Base-by-base conservation (phyloP, 2,797 vertebrate genomes). In the Argyrosomus regius region DNA sequence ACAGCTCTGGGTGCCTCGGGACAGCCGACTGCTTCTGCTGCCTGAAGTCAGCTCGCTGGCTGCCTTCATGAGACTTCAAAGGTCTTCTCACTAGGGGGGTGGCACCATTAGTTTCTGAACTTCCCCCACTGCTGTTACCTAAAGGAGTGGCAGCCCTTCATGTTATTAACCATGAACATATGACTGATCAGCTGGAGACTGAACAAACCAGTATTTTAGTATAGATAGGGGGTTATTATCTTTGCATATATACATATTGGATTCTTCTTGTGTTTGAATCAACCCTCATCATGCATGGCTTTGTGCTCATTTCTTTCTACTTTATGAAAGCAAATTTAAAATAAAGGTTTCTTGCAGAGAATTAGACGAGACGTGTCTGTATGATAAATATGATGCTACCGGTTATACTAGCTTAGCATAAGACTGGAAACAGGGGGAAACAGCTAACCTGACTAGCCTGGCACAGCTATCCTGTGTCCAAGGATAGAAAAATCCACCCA, bases 41-140 rank as follows among this genome's bases (percentile, higher is more conserved):
- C 74, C 76, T 81, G 64, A 26, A 72, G 77, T 72, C 50, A 65
- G 26, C 35, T 56, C 43, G 2, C 62, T 66, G 72, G 45, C 80
- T 39, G 54, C 48, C 31, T 61, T 11, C 28, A 14, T 50, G 28
- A 52, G 26, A 91, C 90, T 94, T 94, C 89, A 93, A 94, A 93
- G 84, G 22, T 63, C 17, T 41, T 60, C 79, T 78, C 69, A 59
- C 26, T 43, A 52, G 75, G 78, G 83, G 54, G 76, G 62, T 20
- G 56, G 64, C 59, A 67, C 66, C 68, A 50, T 66, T 69, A n/a
- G 4, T 62, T 67, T 62, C 54, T 72, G 26, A 73, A n/a, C 50
- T 50, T 77, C 60, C 67, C 45, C 49, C 53, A 50, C 62, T 70
- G 67, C 26, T 71, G 9, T 65, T 48, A 77, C 63, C 69, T 64